Base-by-base conservation (phyloP, 2,113 vertebrate species). In the Corvus hawaiiensis region DNA sequence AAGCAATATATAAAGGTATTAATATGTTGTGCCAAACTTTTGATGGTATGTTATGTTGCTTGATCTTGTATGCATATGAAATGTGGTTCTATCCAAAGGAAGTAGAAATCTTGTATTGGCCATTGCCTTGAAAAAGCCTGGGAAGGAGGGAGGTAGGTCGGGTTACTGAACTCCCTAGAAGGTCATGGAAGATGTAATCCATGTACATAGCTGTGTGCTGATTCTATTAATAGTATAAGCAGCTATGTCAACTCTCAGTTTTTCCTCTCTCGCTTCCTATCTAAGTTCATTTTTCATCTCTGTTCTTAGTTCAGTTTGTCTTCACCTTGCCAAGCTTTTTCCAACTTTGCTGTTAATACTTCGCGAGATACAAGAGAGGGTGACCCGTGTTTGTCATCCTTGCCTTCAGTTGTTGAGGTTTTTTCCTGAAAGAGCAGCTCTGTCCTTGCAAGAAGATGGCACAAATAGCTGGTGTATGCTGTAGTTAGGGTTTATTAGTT, bases 251-350 rank as follows among this genome's bases (percentile, higher is more conserved):
- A 1, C 58, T 82, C 85, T 80, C 58, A 73, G n/a, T 91, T 92
- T 95, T 94, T 94, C 63, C 46, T 78, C 44, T 91, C 61, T 94
- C 37, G 17, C 63, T 91, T 72, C 52, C 73, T 93, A 48, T 81
- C 73, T 6, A 32, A 89, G 73, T 78, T 78, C 9, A 81, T 84
- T 95, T 92, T 81, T 87, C 81, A 61, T 63, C 52, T 61, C 54
- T 67, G 9, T 75, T 82, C 71, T 55, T 52, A 15, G 39, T 67
- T 89, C 43, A 17, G 81, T 55, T 93, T 82, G 59, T 54, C 37
- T 68, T 72, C 19, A 1, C 35, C 59, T 67, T 74, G 51, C 64
- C 74, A 93, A 26, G 43, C 69, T 89, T 59, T 89, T 59, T 87
- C 44, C 61, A 32, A 2, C n/a, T 62, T 51, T 39, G 24, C 44